Conservation (phyloP, 2,888 invertebrate genomes). For the Drepanosiphum platanoidis region DNA sequence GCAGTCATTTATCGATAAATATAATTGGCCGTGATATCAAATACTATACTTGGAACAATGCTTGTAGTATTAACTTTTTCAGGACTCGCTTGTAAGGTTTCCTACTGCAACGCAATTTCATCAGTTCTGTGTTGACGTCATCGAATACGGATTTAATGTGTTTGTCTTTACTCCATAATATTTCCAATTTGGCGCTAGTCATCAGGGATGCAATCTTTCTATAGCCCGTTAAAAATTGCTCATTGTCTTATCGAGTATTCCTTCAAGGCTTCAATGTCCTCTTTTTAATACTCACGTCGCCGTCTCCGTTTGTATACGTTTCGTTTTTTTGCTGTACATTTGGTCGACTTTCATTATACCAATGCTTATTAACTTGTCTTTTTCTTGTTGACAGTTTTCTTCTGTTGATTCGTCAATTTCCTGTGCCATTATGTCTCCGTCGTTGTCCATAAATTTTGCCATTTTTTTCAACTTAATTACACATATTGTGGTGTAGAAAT, state of each 20-base stretch:
- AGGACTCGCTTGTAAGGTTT: neutral
- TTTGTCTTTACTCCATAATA: conserved; percentile 18
- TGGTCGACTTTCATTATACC: conserved; percentile 27
- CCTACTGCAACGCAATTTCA: neutral
- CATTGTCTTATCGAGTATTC: neutral
- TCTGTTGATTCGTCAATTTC: conserved; percentile 1
- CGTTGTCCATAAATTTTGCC: neutral
- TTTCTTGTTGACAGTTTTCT: neutral
- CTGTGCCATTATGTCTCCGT: conserved; percentile 7
- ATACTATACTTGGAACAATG: conserved; percentile 45
- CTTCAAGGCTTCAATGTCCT: neutral
- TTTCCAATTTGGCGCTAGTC: conserved; percentile 26
- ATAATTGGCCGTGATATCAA: neutral
- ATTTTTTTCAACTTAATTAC: conserved; percentile 27
- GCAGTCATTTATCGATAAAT: neutral
- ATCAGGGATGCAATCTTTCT: conserved; percentile 22
- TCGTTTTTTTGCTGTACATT: conserved; percentile 24
- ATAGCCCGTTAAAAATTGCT: neutral
- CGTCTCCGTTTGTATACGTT: conserved; percentile 14
- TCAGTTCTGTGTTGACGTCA: conserved; percentile 26
- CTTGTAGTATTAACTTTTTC: conserved; percentile 51
- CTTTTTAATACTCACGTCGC: conserved; percentile 28
- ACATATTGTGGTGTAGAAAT: too few species aligned
- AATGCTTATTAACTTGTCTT: neutral
- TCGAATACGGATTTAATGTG: conserved; percentile 39